Evolutionary conservation across 92 coral and sea anemone genomes (phyloP), one percentile per base, ranked within the genome.

Genomic region (Epizoanthus rinbou): DNA sequence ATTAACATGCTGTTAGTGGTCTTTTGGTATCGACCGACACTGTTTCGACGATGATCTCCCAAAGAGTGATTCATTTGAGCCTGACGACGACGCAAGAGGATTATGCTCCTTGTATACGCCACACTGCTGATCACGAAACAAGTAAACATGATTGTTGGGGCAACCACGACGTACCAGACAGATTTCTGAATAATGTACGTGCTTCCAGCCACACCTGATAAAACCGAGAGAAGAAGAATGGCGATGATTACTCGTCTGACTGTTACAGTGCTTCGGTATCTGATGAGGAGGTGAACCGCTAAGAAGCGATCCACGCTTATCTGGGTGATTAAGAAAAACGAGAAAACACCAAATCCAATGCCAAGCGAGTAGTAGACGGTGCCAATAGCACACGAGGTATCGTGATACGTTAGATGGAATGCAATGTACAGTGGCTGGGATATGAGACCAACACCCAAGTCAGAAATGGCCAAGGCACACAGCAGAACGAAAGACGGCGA

Each of bases 281-380:
- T 74, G 21, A 53, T 41, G 50, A 74, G 80, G 15, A 74, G 80
- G 28, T 74, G 65, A 5, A 74, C 64, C 31, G 80, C 80, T 8
- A 74, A 56, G 50, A 74, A 74, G 8, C 80, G 80, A 54, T 74
- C 80, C 80, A 74, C 64, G 43, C 80, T 74, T 54, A 74, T 74
- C 28, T 25, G 50, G 0, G 80, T 74, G 16, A 74, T 74, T 28
- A 74, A 74, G 19, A 74, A 74, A 56, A 74, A 74, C 45, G 80
- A 74, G 45, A 74, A 74, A 1, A 56, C 80, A 7, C 64, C 80
- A 14, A 74, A 64, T 56, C 80, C 80, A 25, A 74, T 74, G n/a
- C 80, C 80, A 74, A 74, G 64, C 19, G 80, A 74, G 35, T 25
- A 74, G 24, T 74, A 74, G 2, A 45, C 19, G 7, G 80, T 15